Base-by-base conservation (phyloP, 2,797 vertebrate species). In the Numenius phaeopus region DNA sequence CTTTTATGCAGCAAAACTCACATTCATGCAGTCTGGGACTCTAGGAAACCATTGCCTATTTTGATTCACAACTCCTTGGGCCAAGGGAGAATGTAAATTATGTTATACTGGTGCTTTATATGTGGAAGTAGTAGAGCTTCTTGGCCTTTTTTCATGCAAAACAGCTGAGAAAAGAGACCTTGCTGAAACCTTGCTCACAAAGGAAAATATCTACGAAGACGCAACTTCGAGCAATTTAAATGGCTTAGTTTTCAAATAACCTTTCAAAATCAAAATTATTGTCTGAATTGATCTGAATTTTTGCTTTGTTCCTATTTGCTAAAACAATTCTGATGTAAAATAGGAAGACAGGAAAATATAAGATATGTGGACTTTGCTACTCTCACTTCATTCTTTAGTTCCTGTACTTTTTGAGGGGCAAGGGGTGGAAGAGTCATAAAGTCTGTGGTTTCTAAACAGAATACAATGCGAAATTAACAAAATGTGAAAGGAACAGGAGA, bases 151-250 rank as follows among this genome's bases (percentile, higher is more conserved):
- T 42, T 34, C 11, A 73, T 8, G 12, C n/a, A 40, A 52, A 94
- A 61, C 2, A 32, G 8, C 9, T 39, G 20, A 7, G 13, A 3
- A 23, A 44, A 12, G 2, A 34, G 3, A 12, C 29, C 15, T 29
- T 58, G 1, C 46, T 71, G 10, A 82, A 84, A 50, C 23, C 7
- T 46, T 76, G 10, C 4, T 65, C 40, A 4, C 1, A 32, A 67
- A 44, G 5, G 2, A 84, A 75, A 47, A 50, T 64, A 42, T 4
- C 3, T 39, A 30, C 0, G 0, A 89, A 62, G 39, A 58, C 3
- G 44, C 4, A 42, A 40, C 7, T 59, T 20, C 21, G 46, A 81
- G n/a, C 7, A 54, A 58, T 55, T 66, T 64, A 54, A 84, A 82
- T 22, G 4, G 3, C 2, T 79, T 62, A 8, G 8, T 17, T 64